These are phyloP conservation scores for Nemurella pictetii DNA, from an alignment of 2,888 invertebrate genomes.

Conservation along the genomic window DNA sequence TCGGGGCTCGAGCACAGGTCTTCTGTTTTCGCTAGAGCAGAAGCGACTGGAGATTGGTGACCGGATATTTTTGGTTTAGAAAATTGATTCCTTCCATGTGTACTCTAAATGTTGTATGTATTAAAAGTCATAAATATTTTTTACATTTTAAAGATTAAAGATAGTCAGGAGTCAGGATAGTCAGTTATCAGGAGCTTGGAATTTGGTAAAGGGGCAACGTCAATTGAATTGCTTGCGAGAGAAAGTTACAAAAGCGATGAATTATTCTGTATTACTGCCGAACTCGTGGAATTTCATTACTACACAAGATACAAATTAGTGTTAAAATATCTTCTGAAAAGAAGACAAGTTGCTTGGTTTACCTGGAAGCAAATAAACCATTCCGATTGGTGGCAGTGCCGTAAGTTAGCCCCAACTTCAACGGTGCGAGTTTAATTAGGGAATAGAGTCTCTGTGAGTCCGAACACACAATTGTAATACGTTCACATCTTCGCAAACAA, in stretches of 20 bases:
- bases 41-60: too few species aligned
- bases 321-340: constrained; percentile 19
- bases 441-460: neutral
- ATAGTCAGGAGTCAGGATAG: too few species aligned
- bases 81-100: too few species aligned
- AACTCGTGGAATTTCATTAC: constrained; percentile 34
- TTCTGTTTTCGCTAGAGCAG: too few species aligned
- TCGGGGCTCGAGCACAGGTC: too few species aligned
- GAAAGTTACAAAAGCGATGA: neutral
- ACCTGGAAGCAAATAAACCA: constrained; percentile 13
- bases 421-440: constrained; percentile 14
- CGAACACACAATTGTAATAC: neutral
- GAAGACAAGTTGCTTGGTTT: neutral
- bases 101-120: too few species aligned
- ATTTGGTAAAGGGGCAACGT: too few species aligned
- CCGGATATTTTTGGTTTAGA: too few species aligned
- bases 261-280: constrained; percentile 1
- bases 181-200: too few species aligned
- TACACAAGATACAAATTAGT: constrained; percentile 31
- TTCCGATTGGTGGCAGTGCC: neutral
- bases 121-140: too few species aligned
- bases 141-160: too few species aligned
- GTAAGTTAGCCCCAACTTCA: constrained; percentile 23
- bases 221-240: too few species aligned
- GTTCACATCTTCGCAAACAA: neutral